Percentiles rank a stretch among this genome's conserved stretches.
Evolutionary conservation across 2,888 invertebrate genomes (phyloP).

Genomic region (Diabrotica balteata): DNA sequence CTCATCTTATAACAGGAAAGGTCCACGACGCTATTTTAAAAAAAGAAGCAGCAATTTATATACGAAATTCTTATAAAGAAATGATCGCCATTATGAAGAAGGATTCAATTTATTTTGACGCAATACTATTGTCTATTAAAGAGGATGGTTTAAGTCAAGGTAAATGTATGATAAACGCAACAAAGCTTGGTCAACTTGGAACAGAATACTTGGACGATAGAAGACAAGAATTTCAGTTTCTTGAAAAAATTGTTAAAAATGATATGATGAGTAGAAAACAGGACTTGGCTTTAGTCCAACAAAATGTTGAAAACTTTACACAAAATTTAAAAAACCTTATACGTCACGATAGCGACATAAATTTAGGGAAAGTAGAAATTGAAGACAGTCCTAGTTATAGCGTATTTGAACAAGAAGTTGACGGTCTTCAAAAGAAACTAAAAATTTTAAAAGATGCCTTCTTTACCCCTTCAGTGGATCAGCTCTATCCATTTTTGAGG

Average conservation of each 20-base stretch:
- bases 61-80: constrained; percentile 67
- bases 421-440: constrained; percentile 57
- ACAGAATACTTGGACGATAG: constrained; percentile 72
- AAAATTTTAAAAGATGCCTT: constrained; percentile 56
- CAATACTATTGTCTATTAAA: constrained; percentile 66
- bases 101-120: constrained; percentile 71
- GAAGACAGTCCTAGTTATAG: constrained; percentile 48
- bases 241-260: constrained; percentile 67
- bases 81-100: constrained; percentile 70
- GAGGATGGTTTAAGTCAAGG: constrained; percentile 68
- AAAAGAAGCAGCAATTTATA: constrained; percentile 71
- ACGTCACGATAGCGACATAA: constrained; percentile 57
- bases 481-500: constrained; percentile 57
- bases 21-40: constrained; percentile 70
- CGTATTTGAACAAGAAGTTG: constrained; percentile 54
- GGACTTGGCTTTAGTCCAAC: constrained; percentile 63
- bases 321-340: constrained; percentile 60
- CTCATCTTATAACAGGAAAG: constrained; percentile 68
- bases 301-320: constrained; percentile 58
- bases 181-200: constrained; percentile 72
- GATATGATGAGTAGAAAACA: constrained; percentile 70
- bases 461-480: constrained; percentile 58
- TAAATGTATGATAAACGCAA: constrained; percentile 69
- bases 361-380: constrained; percentile 46
- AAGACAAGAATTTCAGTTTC: constrained; percentile 66